Base-by-base conservation (phyloP, 2,888 invertebrate species). In the Drosophila kambysellisi region DNA sequence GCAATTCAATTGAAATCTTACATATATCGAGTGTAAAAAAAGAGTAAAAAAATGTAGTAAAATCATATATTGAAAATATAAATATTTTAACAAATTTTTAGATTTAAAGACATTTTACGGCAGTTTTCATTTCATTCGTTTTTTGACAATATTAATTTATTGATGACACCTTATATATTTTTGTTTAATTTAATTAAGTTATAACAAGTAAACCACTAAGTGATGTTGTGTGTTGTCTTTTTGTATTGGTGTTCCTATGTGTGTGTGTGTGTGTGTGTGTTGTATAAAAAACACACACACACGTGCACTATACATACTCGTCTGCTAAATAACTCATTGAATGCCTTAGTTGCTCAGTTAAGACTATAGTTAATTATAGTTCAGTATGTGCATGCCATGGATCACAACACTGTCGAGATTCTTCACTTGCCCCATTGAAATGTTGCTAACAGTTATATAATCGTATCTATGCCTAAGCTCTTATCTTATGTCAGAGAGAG, bases 401-500 rank as follows among this genome's bases (percentile, higher is more conserved):
- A 91, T 93, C 93, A 93, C 93, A 93, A 93, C 93, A 92, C 93
- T 91, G 88, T 92, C 91, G 93, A 92, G 92, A 92, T 91, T 92
- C 61, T 60, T 69, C 50, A 72, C 56, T 62, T 70, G 51, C 65
- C 61, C 59, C 69, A 72, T 64, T 53, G 64, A 77, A 89, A 79
- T 77, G 83, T 74, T 59, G 72, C 77, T 75, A 82, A 79, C 76
- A 76, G 73, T 68, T 81, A 74, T 63, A 54, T 60, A 64, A 56
- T 72, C 70, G 43, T 84, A 73, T 70, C 60, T 72, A 60, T 51
- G 32, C 41, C 74, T 80, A 78, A 57, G 50, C 63, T 61, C 74
- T 76, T 76, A 76, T 54, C 53, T 76, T 76, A 54, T 71, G 70
- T 58, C 57, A 76, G 68, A 76, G 68, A 74, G 52, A 60, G 68